Evolutionary conservation across 1,140 invertebrate species (phyloP).

Genomic region (Drosophila azteca): DNA sequence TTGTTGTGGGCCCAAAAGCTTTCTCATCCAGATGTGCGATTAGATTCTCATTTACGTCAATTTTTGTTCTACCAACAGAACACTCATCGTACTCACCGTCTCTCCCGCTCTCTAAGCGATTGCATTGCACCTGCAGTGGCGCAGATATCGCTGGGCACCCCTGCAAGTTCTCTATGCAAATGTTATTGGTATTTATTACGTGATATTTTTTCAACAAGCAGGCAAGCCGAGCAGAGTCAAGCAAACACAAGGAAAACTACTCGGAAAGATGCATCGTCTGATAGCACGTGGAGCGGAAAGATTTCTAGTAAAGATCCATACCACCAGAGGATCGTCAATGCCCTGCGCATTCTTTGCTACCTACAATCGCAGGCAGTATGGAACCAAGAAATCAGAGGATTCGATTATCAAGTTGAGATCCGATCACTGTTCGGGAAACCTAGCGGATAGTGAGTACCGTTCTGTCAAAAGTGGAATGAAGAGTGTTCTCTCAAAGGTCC

Average conservation of each 20-base stretch:
- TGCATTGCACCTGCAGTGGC: conserved; percentile 1
- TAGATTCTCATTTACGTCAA: background rate
- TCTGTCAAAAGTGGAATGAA: too few species aligned
- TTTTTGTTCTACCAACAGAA: too few species aligned
- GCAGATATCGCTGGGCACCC: conserved; percentile 2
- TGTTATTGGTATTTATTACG: conserved; percentile 21
- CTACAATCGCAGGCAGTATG: background rate
- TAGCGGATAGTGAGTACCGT: conserved; percentile 38
- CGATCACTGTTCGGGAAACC: conserved; percentile 42
- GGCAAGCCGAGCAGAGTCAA: background rate
- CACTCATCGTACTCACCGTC: too few species aligned
- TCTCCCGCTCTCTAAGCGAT: conserved; percentile 15
- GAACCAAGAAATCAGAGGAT: background rate
- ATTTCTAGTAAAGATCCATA: conserved; percentile 1
- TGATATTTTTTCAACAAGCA: conserved; percentile 7
- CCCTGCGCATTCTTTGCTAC: background rate
- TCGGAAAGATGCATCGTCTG: conserved; percentile 19
- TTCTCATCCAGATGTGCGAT: background rate
- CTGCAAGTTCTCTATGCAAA: conserved; percentile 21
- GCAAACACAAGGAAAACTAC: background rate
- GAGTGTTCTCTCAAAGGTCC: background rate
- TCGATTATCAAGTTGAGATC: conserved; percentile 16
- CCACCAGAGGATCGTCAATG: background rate
- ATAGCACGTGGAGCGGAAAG: conserved; percentile 1
- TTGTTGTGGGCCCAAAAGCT: too few species aligned